Conservation (phyloP, 2,113 vertebrate genomes). For the Vidua chalybeata region DNA sequence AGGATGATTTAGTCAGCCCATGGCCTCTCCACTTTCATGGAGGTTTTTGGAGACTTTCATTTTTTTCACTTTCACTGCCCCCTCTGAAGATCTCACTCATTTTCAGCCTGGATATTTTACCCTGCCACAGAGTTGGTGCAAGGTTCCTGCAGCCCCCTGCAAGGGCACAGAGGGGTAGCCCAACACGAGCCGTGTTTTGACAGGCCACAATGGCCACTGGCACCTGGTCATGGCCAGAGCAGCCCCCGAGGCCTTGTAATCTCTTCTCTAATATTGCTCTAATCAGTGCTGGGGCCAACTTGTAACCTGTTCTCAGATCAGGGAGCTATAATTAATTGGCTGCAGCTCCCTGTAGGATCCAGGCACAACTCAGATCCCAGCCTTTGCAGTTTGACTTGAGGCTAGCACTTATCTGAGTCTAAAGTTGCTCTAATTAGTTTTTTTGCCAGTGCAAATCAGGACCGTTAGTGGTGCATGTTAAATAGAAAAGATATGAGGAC, state of each 20-base stretch:
- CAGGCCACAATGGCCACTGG: neutral
- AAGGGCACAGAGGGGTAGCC: neutral
- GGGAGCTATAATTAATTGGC: neutral
- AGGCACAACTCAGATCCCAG: neutral
- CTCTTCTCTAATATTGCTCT: neutral
- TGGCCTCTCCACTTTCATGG: neutral
- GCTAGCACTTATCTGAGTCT: neutral
- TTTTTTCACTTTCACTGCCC: neutral
- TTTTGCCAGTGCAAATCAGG: neutral
- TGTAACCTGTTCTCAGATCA: neutral
- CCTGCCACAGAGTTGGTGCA: neutral
- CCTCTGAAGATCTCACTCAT: neutral
- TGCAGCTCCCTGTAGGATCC: neutral
- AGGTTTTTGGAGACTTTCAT: neutral
- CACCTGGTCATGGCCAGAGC: neutral
- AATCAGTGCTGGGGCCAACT: neutral
- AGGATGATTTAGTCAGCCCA: neutral
- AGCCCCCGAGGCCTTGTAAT: neutral
- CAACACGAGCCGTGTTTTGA: neutral
- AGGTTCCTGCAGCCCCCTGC: neutral
- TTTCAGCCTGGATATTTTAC: neutral
- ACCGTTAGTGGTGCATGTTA: neutral
- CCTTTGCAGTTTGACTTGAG: neutral
- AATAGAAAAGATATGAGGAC: neutral
- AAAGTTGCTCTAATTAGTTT: neutral